phyloP scores from a whole-genome alignment of 2,888 invertebrate species.

The Callosobruchus maculatus region DNA sequence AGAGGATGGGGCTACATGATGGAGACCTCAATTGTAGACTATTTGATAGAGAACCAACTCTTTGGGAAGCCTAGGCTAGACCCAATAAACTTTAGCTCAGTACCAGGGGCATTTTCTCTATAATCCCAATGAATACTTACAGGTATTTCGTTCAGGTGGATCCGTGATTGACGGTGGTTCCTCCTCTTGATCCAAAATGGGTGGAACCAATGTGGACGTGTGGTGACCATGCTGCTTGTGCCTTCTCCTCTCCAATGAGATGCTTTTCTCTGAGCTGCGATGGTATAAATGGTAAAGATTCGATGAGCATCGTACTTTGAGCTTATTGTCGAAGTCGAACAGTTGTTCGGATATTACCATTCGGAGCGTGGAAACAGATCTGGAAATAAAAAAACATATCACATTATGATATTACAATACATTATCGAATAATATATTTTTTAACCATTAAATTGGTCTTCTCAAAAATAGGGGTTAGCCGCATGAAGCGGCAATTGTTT shows the following conservation, averaged over 20 bases:
- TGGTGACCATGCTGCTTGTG: conserved; percentile 11
- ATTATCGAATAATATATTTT: too few species aligned
- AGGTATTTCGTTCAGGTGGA: not conserved
- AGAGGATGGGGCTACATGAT: too few species aligned
- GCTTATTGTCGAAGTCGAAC: conserved; percentile 39
- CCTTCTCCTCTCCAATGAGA: conserved; percentile 54
- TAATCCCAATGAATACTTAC: not conserved
- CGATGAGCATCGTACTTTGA: conserved; percentile 62
- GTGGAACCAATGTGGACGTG: not conserved
- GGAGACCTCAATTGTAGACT: too few species aligned
- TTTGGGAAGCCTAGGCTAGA: too few species aligned
- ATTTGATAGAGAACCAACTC: too few species aligned
- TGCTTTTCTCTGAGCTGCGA: conserved; percentile 63
- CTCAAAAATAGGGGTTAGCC: too few species aligned
- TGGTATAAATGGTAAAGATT: conserved; percentile 64
- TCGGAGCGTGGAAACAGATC: conserved; percentile 39
- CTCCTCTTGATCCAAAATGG: not conserved
- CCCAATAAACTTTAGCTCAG: too few species aligned
- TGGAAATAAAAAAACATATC: conserved; percentile 34
- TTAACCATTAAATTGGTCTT: too few species aligned
- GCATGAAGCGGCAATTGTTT: too few species aligned
- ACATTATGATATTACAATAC: too few species aligned
- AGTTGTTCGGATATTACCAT: conserved; percentile 38
- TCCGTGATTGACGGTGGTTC: not conserved
- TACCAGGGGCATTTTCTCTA: too few species aligned